Base-by-base conservation (phyloP, 2,113 vertebrate species). In the Clarias macrocephalus region DNA sequence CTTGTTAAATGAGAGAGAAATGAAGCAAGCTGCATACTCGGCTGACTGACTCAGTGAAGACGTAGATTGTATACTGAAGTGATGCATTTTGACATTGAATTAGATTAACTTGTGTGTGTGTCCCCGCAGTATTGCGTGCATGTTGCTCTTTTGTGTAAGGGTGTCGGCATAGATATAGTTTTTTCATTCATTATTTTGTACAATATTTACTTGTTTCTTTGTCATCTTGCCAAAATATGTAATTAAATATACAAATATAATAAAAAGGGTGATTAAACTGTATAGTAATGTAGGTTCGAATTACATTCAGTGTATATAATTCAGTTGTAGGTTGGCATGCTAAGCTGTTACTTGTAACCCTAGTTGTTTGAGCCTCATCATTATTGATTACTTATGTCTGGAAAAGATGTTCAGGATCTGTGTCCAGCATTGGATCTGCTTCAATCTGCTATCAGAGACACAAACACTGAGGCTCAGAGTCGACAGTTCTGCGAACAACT, bases 401-500 rank as follows among this genome's bases (percentile, higher is more conserved):
- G 33, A 91, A 28, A 91, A 99, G 98, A 95, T 90, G 76, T 98
- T 37, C 94, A 97, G 92, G 95, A 96, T 83, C 85, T 99, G 88
- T 94, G 91, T 83, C 97, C 97, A 56, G 98, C 98, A 0, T 87
- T 99, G 66, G 95, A 99, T 91, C 91, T 99, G 68, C 94, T 99
- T 54, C 96, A 94, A 81, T 95, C 94, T 2, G 95, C 97, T 0
- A 96, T 99, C 93, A 95, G 89, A 89, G 97, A 96, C 23, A 98
- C 94, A 0, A 93, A 97, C 84, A 90, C 94, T 13, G 98, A 99
- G 91, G 93, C 96, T 56, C 97, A 98, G 85, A 98, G 97, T 89
- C 97, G 96, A 48, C 97, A 96, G 89, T 99, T 99, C 83, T 97
- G 97, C 0, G 97, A 99, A 82, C 98, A 99, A 81, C 95, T 99